Base-by-base conservation (phyloP, 2,113 vertebrate genomes). In the Falcunculus frontatus region DNA sequence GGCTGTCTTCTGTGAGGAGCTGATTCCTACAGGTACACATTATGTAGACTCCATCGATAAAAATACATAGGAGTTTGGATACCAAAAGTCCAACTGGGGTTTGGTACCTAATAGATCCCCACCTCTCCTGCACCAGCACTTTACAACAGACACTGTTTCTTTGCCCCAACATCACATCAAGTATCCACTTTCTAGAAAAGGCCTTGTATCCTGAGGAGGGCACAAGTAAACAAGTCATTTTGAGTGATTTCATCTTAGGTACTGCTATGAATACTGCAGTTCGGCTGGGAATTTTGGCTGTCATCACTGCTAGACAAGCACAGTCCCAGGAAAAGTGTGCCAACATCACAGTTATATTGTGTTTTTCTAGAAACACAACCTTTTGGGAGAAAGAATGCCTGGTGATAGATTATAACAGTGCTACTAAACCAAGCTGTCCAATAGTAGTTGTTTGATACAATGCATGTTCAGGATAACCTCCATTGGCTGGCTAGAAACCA, bases 141-240 rank as follows among this genome's bases (percentile, higher is more conserved):
- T 78, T 17, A 87, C n/a, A 49, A 4, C 14, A 11, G 37, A 33
- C 23, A 27, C 13, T 14, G 7, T 17, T 64, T 65, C 33, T 87
- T 81, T 75, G 6, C 5, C 14, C 12, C 26, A 27, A 0, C 16
- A 76, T n/a, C 33, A 56, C 29, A 46, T 16, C 26, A 33, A 77
- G 5, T 21, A 29, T 9, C 20, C 10, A 5, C 10, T 49, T 27
- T 50, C 56, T 89, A 19, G 15, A 41, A 91, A 37, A 8, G 6
- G 13, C 13, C 30, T 55, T 52, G 2, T 59, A 37, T 67, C 42
- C 42, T 67, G 35, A 68, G 25, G 16, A 82, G 6, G 3, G 11
- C 49, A 52, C 1, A 9, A 63, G 46, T 35, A 82, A 75, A 55
- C 2, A 47, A 7, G 30, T 5, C 0, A 2, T 7, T 50, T 59